Conservation (phyloP, 2,797 vertebrate species). For the Ciconia nigra region DNA sequence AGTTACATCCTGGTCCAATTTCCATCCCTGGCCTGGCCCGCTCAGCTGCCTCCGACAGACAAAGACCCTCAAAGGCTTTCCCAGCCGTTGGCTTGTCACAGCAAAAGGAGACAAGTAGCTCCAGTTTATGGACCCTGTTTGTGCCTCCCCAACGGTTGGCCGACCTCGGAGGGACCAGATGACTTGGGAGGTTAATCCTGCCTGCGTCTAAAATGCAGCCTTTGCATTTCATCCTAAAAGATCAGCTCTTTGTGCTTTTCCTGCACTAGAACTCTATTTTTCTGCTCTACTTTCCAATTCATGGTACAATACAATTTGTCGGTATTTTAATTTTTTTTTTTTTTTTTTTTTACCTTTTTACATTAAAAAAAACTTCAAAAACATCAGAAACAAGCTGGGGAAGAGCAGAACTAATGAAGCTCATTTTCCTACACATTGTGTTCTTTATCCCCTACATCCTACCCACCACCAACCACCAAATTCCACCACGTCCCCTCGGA, state of each 20-base stretch:
- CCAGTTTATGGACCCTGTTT: background rate
- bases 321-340: background rate
- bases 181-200: background rate
- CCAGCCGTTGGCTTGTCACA: background rate
- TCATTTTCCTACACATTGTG: background rate
- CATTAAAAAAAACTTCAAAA: background rate
- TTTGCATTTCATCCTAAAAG: background rate
- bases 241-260: background rate
- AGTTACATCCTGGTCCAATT: background rate
- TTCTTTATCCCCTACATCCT: background rate
- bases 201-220: background rate
- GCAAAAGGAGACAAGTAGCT: background rate
- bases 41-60: background rate
- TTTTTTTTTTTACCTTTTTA: background rate
- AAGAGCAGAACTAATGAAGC: background rate
- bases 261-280: background rate
- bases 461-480: background rate
- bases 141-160: background rate
- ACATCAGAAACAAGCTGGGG: background rate
- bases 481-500: accelerated
- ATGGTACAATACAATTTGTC: background rate
- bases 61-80: background rate
- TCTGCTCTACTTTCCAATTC: background rate
- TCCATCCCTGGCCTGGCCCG: background rate
- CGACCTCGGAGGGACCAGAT: accelerated